Evolutionary conservation across 2,888 invertebrate genomes (phyloP).

Genomic region (Sinelater perroti): DNA sequence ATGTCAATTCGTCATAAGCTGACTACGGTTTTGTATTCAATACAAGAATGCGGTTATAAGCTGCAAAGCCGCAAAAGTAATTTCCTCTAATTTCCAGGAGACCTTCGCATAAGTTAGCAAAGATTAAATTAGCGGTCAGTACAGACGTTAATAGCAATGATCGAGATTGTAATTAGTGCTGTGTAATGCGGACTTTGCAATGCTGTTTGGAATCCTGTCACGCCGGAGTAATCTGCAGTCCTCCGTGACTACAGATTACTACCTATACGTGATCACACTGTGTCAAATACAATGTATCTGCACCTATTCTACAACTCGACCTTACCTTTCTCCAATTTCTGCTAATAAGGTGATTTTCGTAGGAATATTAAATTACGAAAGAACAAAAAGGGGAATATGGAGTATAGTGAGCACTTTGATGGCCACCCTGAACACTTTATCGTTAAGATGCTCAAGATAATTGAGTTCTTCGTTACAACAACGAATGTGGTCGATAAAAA

Average conservation of each 20-base stretch:
- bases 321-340: background rate
- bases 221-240: conserved; percentile 48
- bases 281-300: conserved; percentile 32
- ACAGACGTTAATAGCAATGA: conserved; percentile 23
- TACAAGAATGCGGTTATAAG: conserved; percentile 1
- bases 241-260: conserved; percentile 47
- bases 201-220: conserved; percentile 47
- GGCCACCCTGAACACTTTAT: background rate
- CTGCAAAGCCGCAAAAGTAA: background rate
- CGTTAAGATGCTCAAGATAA: background rate
- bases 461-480: background rate
- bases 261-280: conserved; percentile 43
- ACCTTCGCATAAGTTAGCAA: conserved; percentile 2
- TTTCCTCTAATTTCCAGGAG: conserved; percentile 1
- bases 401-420: background rate
- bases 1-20: too few species aligned
- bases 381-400: background rate
- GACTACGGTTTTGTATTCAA: conserved; percentile 3
- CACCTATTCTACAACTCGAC: conserved; percentile 12
- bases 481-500: background rate
- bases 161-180: conserved; percentile 37
- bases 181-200: conserved; percentile 42
- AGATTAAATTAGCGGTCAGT: conserved; percentile 25
- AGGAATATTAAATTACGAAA: too few species aligned
- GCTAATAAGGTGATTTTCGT: background rate